Evolutionary conservation across 2,888 invertebrate species (phyloP).

Genomic region (Antitype chi): DNA sequence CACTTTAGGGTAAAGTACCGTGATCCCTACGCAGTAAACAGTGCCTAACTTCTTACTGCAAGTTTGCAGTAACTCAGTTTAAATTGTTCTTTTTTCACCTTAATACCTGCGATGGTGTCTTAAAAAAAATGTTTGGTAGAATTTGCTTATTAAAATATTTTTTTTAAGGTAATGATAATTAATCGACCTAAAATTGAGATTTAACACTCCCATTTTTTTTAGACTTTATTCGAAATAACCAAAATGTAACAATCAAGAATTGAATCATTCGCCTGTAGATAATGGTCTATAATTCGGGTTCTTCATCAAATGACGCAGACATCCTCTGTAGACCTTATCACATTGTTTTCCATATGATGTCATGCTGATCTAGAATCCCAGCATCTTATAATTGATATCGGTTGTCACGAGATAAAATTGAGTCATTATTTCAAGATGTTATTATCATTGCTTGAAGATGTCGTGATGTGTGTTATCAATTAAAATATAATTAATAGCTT

Average conservation of each 20-base stretch:
- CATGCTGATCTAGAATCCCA: constrained; percentile 62
- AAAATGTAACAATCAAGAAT: neutral
- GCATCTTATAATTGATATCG: constrained; percentile 61
- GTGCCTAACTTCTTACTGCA: neutral
- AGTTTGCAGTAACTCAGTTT: neutral
- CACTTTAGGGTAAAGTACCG: neutral
- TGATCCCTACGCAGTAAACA: neutral
- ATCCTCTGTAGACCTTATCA: constrained; percentile 37
- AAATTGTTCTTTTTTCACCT: neutral
- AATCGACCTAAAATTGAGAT: neutral
- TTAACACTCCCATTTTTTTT: neutral
- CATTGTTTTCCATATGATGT: constrained; percentile 64
- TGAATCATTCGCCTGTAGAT: constrained; percentile 3
- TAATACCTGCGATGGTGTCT: neutral
- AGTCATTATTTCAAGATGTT: constrained; percentile 52
- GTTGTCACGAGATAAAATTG: constrained; percentile 57
- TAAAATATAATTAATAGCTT: constrained; percentile 33
- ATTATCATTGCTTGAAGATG: constrained; percentile 29
- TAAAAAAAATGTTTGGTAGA: neutral
- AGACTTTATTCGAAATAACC: neutral
- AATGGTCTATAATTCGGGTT: constrained; percentile 18
- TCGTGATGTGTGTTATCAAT: constrained; percentile 48
- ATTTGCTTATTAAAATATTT: neutral
- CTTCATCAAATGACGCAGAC: constrained; percentile 41
- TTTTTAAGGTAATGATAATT: neutral